Evolutionary conservation across 2,113 vertebrate species (phyloP), one percentile per base, ranked within the genome.

Genomic region (Passer domesticus): DNA sequence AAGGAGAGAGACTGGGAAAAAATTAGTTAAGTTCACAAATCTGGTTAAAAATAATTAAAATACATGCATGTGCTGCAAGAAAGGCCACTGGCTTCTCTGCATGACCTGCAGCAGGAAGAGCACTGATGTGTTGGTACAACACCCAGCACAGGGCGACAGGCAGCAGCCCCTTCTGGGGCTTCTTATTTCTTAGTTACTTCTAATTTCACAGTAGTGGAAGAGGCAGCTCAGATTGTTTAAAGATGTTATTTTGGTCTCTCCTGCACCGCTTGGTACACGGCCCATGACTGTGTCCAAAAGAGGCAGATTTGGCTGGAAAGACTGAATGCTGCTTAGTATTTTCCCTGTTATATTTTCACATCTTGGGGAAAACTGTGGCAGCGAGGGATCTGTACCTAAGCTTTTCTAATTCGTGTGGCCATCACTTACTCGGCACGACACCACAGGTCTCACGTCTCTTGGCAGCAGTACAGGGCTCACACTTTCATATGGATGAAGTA

Each of bases 401-500:
- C 66, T 91, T 63, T 87, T 74, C 77, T 92, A 83, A 94, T 89
- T 89, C 59, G 30, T 81, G 92, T 91, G 95, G 87, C 94, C 91
- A 88, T 92, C 72, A 46, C 84, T 96, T 92, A 90, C 92, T 90
- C 64, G 63, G 89, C 81, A 68, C 75, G 59, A 96, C 83, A 96
- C 91, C 91, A 83, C 78, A 92, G 96, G 96, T 95, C 93, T 95
- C 95, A 92, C 94, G 86, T 97, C 91, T 95, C 85, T 73, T 97
- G 96, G 96, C 96, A 97, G 90, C 91, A 56, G 68, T 94, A 95
- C 94, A 96, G 95, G 84, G 89, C 84, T 96, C 66, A 0, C 23
- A 25, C 87, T 93, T 95, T 96, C 89, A 80, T 94, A 93, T 14
- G 87, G 91, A 96, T 93, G 87, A 95, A 90, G 72, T 83, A 94